These are phyloP conservation scores for Drosophila auraria DNA, from an alignment of 1,140 invertebrate species.

Conservation along the genomic window DNA sequence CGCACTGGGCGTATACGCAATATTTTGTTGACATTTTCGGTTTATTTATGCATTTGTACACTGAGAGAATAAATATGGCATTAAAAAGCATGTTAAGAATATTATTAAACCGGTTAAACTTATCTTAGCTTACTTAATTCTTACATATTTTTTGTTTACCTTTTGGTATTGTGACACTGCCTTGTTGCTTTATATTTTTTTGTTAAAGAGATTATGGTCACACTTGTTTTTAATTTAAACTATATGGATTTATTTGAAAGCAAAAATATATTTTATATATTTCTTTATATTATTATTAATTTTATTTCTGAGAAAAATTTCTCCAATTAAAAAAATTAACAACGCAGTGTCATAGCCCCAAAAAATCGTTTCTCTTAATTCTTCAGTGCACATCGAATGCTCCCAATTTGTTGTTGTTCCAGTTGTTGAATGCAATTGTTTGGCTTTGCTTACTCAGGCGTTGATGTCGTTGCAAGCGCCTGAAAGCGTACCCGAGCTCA, in stretches of 20 bases:
- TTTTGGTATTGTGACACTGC: too few relatives aligned
- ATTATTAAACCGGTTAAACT: not conserved
- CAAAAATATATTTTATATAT: too few relatives aligned
- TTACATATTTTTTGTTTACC: not conserved
- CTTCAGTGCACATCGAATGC: not conserved
- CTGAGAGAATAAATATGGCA: not conserved
- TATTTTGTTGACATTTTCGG: constrained; percentile 16
- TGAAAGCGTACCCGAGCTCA: not conserved
- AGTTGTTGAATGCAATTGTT: constrained; percentile 35
- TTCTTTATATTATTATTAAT: too few relatives aligned
- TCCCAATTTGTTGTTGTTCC: not conserved
- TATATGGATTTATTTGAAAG: too few relatives aligned
- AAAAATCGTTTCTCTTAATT: not conserved
- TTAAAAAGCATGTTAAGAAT: too few relatives aligned
- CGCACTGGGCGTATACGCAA: constrained; percentile 47
- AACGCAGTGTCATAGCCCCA: not conserved
- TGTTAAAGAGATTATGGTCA: too few relatives aligned
- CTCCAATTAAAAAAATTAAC: too few relatives aligned
- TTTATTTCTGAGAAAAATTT: too few relatives aligned
- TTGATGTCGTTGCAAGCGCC: not conserved
- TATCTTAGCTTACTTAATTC: not conserved
- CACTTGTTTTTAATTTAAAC: too few relatives aligned
- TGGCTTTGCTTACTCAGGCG: constrained; percentile 7
- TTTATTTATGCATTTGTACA: constrained; percentile 19
- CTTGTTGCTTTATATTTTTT: too few relatives aligned